Evolutionary conservation across 2,113 vertebrate genomes (phyloP).

Genomic region (Serilophus lunatus): DNA sequence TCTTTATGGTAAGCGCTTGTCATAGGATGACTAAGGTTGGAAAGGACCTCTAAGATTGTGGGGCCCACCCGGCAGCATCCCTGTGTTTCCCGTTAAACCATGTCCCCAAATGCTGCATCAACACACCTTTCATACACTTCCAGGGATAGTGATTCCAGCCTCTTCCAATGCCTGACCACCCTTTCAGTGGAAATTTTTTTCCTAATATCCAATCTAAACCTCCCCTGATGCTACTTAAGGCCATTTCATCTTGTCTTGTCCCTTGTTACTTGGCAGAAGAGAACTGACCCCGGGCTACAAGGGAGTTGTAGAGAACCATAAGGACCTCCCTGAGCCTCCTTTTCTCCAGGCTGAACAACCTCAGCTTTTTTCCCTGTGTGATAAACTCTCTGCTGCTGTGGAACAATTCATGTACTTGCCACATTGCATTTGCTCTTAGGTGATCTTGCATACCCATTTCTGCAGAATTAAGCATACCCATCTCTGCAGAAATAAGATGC

Average conservation of each 20-base stretch:
- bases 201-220: neutral
- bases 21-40: neutral
- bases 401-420: neutral
- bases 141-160: neutral
- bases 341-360: neutral
- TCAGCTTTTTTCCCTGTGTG: neutral
- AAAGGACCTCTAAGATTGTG: neutral
- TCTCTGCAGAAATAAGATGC: neutral
- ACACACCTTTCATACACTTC: neutral
- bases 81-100: fast-evolving
- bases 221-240: neutral
- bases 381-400: neutral
- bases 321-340: neutral
- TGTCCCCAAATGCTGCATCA: neutral
- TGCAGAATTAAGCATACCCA: neutral
- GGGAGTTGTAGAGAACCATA: neutral
- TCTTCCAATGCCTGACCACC: neutral
- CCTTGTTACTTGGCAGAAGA: neutral
- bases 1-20: neutral
- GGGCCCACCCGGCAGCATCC: neutral
- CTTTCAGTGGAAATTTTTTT: neutral
- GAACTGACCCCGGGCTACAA: fast-evolving
- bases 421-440: neutral
- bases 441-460: neutral
- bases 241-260: neutral